Evolutionary conservation across 2,888 invertebrate genomes (phyloP).

Genomic region (Bugula neritina): DNA sequence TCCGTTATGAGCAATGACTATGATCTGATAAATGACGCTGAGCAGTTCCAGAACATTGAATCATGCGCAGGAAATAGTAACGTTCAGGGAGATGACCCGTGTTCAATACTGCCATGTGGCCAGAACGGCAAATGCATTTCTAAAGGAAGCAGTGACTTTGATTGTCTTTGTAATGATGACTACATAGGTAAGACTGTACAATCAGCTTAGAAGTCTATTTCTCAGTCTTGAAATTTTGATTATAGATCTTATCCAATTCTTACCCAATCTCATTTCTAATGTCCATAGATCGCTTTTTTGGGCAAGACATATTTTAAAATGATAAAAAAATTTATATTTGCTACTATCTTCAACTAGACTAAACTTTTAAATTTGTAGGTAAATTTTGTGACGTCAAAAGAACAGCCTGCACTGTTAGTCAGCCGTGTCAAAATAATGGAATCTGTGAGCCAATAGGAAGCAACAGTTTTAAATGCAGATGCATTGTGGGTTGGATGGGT

Average conservation of each 20-base stretch:
- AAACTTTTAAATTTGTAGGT: too few species aligned
- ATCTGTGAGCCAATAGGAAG: conserved; percentile 57
- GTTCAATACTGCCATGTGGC: conserved; percentile 3
- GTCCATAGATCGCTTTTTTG: too few species aligned
- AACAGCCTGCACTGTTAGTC: conserved; percentile 62
- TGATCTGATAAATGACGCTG: not conserved
- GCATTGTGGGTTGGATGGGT: conserved; percentile 18
- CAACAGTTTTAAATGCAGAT: conserved; percentile 12
- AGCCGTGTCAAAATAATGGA: conserved; percentile 75
- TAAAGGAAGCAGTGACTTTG: not conserved
- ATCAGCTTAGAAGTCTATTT: too few species aligned
- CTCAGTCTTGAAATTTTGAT: too few species aligned
- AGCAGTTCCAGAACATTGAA: not conserved
- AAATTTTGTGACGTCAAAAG: conserved; percentile 60
- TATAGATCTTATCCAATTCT: too few species aligned
- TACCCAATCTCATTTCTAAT: too few species aligned
- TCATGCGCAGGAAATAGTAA: not conserved
- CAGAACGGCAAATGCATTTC: not conserved
- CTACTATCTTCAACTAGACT: too few species aligned
- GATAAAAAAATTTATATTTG: too few species aligned
- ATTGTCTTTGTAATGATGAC: not conserved
- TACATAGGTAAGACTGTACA: conserved; percentile 22
- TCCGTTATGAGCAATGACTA: not conserved
- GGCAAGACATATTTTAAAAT: too few species aligned
- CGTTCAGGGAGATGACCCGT: conserved; percentile 6